Evolutionary conservation across 2,113 vertebrate species (phyloP).

Genomic region (Mesembrinibis cayennensis): DNA sequence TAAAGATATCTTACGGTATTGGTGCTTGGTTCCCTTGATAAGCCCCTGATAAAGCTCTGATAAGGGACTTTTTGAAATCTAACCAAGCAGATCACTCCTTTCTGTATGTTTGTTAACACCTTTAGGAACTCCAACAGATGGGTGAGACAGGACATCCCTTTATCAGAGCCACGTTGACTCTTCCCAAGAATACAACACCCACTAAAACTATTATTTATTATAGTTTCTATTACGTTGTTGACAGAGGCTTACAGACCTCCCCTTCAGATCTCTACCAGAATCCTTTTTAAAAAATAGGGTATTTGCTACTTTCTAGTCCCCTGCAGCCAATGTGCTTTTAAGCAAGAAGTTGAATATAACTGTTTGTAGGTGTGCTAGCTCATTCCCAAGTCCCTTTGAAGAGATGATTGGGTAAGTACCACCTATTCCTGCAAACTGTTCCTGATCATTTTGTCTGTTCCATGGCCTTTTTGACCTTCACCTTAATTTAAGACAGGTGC

Average conservation of each 20-base stretch:
- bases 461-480: not conserved
- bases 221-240: not conserved
- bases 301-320: not conserved
- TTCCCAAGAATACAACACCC: not conserved
- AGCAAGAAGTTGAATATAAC: not conserved
- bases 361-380: not conserved
- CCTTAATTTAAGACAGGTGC: not conserved
- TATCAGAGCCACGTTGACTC: not conserved
- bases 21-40: not conserved
- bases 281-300: not conserved
- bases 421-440: not conserved
- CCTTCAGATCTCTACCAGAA: not conserved
- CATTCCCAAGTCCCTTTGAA: not conserved
- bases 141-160: not conserved
- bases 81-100: not conserved
- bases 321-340: not conserved
- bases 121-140: not conserved
- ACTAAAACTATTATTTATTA: not conserved
- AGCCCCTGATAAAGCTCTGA: not conserved
- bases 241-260: not conserved
- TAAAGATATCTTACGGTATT: not conserved
- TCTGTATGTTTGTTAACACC: not conserved
- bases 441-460: not conserved
- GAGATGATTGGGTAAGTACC: accelerated
- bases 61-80: not conserved